These are phyloP conservation scores for Erebia aethiops DNA, from an alignment of 2,888 invertebrate genomes.

Conservation along the genomic window DNA sequence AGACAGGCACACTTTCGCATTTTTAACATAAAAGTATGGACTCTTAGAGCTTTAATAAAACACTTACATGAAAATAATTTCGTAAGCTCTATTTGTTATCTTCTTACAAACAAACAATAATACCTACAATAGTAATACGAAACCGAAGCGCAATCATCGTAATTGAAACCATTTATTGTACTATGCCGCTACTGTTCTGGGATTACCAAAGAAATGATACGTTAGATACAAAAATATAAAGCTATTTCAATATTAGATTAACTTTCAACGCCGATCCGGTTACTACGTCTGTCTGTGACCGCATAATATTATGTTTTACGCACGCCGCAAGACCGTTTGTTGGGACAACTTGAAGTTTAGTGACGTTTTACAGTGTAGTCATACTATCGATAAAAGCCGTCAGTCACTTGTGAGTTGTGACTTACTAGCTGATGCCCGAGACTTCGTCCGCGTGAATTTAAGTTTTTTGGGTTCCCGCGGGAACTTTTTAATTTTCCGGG, in stretches of 20 bases:
- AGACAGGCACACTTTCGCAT: too few species aligned
- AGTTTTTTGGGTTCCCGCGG: too few species aligned
- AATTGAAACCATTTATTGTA: slow-evolving; percentile 22
- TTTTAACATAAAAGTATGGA: too few species aligned
- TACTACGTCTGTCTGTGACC: slow-evolving; percentile 64
- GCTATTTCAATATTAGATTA: slow-evolving; percentile 74
- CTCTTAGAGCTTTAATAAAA: background rate
- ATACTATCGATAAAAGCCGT: slow-evolving; percentile 21
- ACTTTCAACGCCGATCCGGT: slow-evolving; percentile 64
- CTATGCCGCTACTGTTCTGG: slow-evolving; percentile 33
- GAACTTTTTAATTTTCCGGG: too few species aligned
- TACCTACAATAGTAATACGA: slow-evolving; percentile 13
- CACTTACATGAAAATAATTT: background rate
- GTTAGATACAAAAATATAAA: slow-evolving; percentile 32
- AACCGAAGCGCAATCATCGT: slow-evolving; percentile 21
- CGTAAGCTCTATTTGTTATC: slow-evolving; percentile 1
- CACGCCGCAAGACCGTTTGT: slow-evolving; percentile 79
- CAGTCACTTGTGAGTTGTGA: background rate
- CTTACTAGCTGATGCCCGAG: too few species aligned
- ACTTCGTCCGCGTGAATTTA: too few species aligned
- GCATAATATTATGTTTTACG: slow-evolving; percentile 78
- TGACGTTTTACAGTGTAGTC: slow-evolving; percentile 42
- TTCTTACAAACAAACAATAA: background rate
- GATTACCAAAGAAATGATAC: slow-evolving; percentile 29
- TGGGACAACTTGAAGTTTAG: slow-evolving; percentile 69